phyloP scores from a whole-genome alignment of 2,113 vertebrate genomes.

The Monarcha castaneiventris region DNA sequence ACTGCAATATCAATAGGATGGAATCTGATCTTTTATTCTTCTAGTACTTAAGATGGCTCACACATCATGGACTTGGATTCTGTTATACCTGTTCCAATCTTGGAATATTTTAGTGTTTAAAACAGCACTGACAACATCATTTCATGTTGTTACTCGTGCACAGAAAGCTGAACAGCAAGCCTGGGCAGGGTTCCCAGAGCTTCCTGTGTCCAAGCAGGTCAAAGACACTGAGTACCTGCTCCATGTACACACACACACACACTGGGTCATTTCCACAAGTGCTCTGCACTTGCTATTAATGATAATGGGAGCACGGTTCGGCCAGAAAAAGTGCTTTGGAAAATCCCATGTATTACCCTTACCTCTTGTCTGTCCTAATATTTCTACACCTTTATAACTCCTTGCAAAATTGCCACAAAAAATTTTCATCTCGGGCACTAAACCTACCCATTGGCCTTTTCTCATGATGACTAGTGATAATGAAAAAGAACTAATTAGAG shows the following conservation, averaged over 20 bases:
- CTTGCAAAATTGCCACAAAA: background rate
- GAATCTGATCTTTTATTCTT: background rate
- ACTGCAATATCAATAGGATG: background rate
- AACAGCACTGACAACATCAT: background rate
- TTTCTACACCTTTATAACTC: background rate
- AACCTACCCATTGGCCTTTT: background rate
- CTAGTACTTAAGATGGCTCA: background rate
- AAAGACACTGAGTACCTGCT: background rate
- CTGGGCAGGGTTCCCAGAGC: background rate
- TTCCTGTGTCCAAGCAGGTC: background rate
- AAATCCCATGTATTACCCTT: background rate
- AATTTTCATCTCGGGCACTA: background rate
- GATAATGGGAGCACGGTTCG: background rate
- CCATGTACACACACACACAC: fast-evolving
- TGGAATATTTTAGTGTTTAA: background rate
- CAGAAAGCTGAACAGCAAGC: background rate
- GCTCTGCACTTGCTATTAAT: background rate
- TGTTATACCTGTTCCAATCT: background rate
- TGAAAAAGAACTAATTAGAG: constrained; percentile 7
- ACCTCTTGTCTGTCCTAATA: background rate
- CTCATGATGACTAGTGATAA: constrained; percentile 7
- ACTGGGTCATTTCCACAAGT: background rate
- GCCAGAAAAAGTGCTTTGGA: background rate
- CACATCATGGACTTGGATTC: background rate
- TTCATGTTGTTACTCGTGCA: background rate